phyloP scores from a whole-genome alignment of 1,140 invertebrate species.

The Megalopta genalis region DNA sequence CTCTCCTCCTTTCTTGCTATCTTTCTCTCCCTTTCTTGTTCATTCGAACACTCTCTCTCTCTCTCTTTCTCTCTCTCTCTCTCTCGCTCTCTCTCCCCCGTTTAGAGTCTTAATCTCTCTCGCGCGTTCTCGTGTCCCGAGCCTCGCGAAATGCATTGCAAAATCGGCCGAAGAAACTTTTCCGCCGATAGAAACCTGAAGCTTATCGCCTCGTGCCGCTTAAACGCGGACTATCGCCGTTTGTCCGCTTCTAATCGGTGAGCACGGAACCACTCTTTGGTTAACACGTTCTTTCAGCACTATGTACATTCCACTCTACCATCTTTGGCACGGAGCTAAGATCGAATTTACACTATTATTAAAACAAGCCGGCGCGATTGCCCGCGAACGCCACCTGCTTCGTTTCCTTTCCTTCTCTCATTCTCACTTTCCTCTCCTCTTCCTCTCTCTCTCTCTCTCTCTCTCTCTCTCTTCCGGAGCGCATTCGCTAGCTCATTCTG shows the following conservation, averaged over 20 bases:
- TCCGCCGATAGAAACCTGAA: slow-evolving; percentile 19
- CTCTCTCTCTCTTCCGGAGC: too few species aligned
- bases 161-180: slow-evolving; percentile 13
- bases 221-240: background rate
- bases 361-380: slow-evolving; percentile 7
- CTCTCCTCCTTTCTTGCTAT: background rate
- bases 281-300: slow-evolving; percentile 62
- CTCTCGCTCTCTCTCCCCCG: too few species aligned
- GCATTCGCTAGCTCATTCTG: too few species aligned
- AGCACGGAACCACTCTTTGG: slow-evolving; percentile 70
- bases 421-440: background rate
- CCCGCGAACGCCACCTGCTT: background rate
- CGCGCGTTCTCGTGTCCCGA: background rate
- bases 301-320: slow-evolving; percentile 71
- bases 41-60: too few species aligned
- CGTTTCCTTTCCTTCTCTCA: background rate
- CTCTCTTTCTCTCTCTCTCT: background rate
- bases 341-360: slow-evolving; percentile 53
- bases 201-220: slow-evolving; percentile 26
- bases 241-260: slow-evolving; percentile 30
- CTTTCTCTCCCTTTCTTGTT: background rate
- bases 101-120: background rate
- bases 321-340: slow-evolving; percentile 74
- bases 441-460: too few species aligned
- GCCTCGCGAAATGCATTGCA: slow-evolving; percentile 26